phyloP scores from a whole-genome alignment of 2,113 vertebrate genomes.

The Periophthalmodon schlosseri region DNA sequence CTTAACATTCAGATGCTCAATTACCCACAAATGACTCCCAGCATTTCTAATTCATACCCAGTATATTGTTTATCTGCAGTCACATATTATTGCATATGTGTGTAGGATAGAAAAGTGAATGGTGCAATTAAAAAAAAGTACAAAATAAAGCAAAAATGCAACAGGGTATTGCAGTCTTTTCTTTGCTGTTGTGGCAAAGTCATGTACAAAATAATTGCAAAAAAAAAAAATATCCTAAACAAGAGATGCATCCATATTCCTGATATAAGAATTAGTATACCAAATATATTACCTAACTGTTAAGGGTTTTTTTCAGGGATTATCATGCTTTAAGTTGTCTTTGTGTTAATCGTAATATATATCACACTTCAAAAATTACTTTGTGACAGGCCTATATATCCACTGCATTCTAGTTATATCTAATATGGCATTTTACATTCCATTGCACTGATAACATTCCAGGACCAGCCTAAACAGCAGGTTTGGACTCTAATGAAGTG shows the following conservation, averaged over 20 bases:
- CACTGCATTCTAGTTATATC: neutral
- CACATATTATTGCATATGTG: neutral
- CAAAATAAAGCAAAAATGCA: neutral
- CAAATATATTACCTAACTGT: too few species aligned
- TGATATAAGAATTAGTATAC: too few species aligned
- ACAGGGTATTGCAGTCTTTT: neutral
- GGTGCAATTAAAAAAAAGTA: neutral
- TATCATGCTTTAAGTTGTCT: neutral
- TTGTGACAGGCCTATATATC: neutral
- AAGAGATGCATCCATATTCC: too few species aligned
- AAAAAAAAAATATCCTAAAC: neutral
- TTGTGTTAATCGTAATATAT: neutral
- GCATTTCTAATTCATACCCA: neutral
- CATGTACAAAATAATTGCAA: neutral
- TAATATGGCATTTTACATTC: conserved; percentile 41
- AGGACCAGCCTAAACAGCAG: conserved; percentile 47
- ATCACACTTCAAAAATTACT: too few species aligned
- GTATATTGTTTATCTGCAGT: neutral
- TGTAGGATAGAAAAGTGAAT: neutral
- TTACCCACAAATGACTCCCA: neutral
- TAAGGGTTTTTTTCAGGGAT: too few species aligned
- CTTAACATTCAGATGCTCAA: conserved; percentile 1
- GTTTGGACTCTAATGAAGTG: conserved; percentile 27
- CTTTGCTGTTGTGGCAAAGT: neutral
- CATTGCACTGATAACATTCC: conserved; percentile 49